Conservation (phyloP, 2,888 invertebrate species). For the Clepsis dumicolana region DNA sequence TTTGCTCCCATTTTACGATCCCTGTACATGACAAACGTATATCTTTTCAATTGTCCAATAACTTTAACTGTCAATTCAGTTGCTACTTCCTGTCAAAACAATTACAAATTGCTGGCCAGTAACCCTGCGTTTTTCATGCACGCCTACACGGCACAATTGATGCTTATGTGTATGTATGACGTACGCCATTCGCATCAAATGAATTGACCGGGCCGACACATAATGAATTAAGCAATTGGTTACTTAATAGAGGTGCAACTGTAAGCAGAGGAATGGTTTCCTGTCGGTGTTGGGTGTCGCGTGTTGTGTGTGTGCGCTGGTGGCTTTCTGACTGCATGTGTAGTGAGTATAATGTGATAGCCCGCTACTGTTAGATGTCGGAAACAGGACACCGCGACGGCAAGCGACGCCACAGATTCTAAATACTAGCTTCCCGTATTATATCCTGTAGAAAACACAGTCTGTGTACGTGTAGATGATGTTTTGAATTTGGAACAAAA, state of each 20-base stretch:
- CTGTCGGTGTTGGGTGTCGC: constrained; percentile 59
- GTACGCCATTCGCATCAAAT: constrained; percentile 24
- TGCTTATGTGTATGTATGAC: constrained; percentile 5
- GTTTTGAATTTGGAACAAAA: background rate
- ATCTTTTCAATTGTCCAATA: background rate
- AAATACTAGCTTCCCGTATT: constrained; percentile 11
- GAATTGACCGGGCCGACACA: constrained; percentile 27
- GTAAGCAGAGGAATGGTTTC: constrained; percentile 59
- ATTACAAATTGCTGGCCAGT: constrained; percentile 24
- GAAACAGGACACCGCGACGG: constrained; percentile 66
- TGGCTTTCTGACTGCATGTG: constrained; percentile 23
- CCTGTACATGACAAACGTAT: too few species aligned
- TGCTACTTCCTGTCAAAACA: constrained; percentile 12
- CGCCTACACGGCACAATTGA: constrained; percentile 21
- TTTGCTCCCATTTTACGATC: too few species aligned
- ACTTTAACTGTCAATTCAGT: background rate
- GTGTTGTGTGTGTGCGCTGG: constrained; percentile 14
- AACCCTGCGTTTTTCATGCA: constrained; percentile 21
- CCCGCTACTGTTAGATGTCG: constrained; percentile 35
- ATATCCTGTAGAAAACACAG: background rate
- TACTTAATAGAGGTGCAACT: constrained; percentile 51
- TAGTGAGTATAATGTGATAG: constrained; percentile 46
- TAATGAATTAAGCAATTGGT: constrained; percentile 40
- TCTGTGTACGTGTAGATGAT: background rate
- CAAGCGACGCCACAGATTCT: constrained; percentile 48